phyloP scores from a whole-genome alignment of 2,113 vertebrate species.

The Limnothrissa miodon region DNA sequence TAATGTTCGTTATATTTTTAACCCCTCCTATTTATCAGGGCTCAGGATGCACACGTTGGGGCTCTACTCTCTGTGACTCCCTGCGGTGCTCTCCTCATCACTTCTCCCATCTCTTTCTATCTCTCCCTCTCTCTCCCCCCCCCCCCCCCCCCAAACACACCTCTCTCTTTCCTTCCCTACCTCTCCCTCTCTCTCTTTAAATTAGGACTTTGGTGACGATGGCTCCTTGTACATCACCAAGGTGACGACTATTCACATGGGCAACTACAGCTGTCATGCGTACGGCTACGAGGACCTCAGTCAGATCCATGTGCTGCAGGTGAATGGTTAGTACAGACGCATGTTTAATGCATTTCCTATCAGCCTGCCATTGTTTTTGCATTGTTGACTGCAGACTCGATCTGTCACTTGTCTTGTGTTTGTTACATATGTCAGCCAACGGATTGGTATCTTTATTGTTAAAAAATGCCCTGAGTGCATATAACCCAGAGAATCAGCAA shows the following conservation, averaged over 20 bases:
- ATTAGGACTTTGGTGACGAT: constrained; percentile 94
- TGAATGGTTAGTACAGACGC: constrained; percentile 96
- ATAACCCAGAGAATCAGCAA: not conserved
- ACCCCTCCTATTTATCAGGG: constrained; percentile 75
- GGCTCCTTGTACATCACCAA: constrained; percentile 96
- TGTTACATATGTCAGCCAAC: not conserved
- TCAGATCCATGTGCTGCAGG: constrained; percentile 98
- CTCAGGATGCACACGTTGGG: constrained; percentile 55
- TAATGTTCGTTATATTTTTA: constrained; percentile 79
- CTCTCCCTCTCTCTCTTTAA: constrained; percentile 44
- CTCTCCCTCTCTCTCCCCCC: not conserved
- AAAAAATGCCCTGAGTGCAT: not conserved
- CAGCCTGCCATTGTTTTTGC: too few relatives aligned
- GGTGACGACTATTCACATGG: constrained; percentile 96
- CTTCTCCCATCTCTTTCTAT: constrained; percentile 48
- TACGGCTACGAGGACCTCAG: constrained; percentile 88
- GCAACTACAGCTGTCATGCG: constrained; percentile 96
- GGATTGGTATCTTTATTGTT: not conserved
- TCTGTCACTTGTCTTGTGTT: not conserved
- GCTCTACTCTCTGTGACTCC: constrained; percentile 48
- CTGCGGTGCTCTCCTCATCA: constrained; percentile 51
- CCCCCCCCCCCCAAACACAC: not conserved
- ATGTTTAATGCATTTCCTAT: constrained; percentile 48
- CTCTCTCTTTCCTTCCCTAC: not conserved
- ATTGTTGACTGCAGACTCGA: not conserved